A percentile compares a stretch with the other conserved stretches of the same genome.
Evolutionary conservation across 2,113 vertebrate species (phyloP).

Genomic region (Heteronetta atricapilla): DNA sequence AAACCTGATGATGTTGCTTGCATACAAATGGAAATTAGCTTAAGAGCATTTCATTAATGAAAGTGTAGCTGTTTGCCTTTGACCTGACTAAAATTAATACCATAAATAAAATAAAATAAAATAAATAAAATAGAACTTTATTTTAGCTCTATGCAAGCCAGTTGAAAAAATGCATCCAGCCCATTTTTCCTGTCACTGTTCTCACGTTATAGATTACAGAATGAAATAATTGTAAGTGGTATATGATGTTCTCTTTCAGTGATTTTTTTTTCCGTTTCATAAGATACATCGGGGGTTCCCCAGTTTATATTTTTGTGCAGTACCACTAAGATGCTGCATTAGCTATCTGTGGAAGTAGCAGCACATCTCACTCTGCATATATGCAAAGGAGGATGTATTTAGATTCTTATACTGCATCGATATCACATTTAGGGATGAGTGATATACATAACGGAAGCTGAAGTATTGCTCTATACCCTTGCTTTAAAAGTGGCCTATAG

Average conservation of each 20-base stretch:
- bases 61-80: conserved; percentile 64
- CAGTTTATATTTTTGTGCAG: neutral
- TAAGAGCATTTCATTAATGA: conserved; percentile 77
- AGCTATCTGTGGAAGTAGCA: neutral
- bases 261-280: neutral
- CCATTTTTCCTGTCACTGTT: neutral
- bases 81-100: conserved; percentile 73
- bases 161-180: conserved; percentile 44
- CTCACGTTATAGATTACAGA: conserved; percentile 4
- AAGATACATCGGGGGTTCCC: conserved; percentile 1
- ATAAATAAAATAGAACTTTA: conserved; percentile 31
- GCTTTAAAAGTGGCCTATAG: neutral
- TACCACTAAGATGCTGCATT: neutral
- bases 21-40: conserved; percentile 82
- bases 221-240: conserved; percentile 5
- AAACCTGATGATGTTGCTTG: conserved; percentile 70
- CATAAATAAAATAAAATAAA: conserved; percentile 41
- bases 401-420: conserved; percentile 4
- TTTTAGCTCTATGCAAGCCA: conserved; percentile 2
- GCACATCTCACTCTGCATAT: conserved; percentile 13
- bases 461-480: neutral
- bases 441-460: conserved; percentile 16
- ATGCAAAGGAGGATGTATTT: conserved; percentile 14
- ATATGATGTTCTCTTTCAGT: neutral
- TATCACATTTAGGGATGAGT: neutral